phyloP scores from a whole-genome alignment of 1,140 invertebrate species.

The Melanaphis sacchari region DNA sequence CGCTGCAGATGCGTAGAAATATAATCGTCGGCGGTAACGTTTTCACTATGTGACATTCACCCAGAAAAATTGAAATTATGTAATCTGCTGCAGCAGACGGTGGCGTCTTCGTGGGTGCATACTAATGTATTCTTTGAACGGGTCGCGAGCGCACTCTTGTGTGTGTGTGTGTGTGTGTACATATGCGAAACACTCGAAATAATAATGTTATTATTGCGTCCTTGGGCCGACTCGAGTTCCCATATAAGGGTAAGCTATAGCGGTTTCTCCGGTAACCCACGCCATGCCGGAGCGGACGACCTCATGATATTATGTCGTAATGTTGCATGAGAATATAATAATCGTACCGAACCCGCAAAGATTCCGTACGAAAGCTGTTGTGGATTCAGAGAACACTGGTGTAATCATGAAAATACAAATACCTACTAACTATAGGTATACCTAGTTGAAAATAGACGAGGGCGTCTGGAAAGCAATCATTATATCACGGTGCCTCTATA shows the following conservation, averaged over 20 bases:
- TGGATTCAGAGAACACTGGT: neutral
- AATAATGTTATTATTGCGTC: constrained; percentile 34
- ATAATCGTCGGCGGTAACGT: constrained; percentile 23
- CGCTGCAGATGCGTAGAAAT: neutral
- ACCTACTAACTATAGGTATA: no score
- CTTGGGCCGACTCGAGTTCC: constrained; percentile 41
- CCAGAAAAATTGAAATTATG: constrained; percentile 34
- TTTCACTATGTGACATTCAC: constrained; percentile 52
- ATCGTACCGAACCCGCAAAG: neutral
- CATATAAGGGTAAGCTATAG: constrained; percentile 54
- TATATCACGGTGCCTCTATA: neutral
- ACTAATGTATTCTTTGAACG: neutral
- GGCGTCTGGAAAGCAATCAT: neutral
- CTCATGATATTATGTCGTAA: constrained; percentile 50
- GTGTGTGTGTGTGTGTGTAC: neutral
- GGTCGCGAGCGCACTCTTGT: no score
- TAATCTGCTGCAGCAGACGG: neutral
- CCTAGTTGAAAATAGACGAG: neutral
- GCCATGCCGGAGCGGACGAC: constrained; percentile 34
- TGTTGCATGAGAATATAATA: constrained; percentile 42
- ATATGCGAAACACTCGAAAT: constrained; percentile 38
- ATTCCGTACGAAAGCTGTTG: neutral
- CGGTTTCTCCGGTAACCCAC: constrained; percentile 53
- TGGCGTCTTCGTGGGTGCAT: constrained; percentile 48
- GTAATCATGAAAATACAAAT: neutral